Evolutionary conservation across 2,113 vertebrate species (phyloP).

Genomic region (Acanthisitta chloris): DNA sequence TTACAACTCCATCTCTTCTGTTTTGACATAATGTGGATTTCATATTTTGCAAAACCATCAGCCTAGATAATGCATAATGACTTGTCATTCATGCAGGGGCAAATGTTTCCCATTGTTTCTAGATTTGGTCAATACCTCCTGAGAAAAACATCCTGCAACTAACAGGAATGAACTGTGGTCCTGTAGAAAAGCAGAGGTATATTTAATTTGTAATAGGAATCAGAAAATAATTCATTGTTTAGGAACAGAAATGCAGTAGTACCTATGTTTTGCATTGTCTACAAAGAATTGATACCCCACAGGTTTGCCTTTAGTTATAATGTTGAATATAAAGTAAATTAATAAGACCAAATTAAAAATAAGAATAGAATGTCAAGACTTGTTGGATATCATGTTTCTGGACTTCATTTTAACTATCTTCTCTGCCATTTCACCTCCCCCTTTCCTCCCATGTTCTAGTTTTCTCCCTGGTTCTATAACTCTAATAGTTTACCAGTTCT

Average conservation of each 20-base stretch:
- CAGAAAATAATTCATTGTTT: background rate
- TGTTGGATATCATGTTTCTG: background rate
- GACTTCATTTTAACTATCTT: background rate
- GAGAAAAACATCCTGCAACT: background rate
- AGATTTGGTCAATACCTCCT: background rate
- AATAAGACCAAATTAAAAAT: background rate
- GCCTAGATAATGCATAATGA: background rate
- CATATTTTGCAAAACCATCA: background rate
- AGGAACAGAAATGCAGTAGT: background rate
- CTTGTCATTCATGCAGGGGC: background rate
- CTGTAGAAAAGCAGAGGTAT: background rate
- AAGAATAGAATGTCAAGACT: background rate
- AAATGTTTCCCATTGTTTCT: background rate
- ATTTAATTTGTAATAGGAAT: background rate
- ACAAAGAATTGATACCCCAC: background rate
- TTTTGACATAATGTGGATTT: background rate
- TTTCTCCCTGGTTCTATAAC: background rate
- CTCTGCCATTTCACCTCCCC: background rate
- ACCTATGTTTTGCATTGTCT: background rate
- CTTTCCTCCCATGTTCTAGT: background rate
- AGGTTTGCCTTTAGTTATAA: background rate
- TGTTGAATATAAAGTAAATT: background rate
- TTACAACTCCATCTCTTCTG: slow-evolving; percentile 13
- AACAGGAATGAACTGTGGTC: background rate
- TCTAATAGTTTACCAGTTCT: background rate